Evolutionary conservation across 53 echinoderm and acorn worm species (phyloP).

Genomic region (Echinarachnius parma): DNA sequence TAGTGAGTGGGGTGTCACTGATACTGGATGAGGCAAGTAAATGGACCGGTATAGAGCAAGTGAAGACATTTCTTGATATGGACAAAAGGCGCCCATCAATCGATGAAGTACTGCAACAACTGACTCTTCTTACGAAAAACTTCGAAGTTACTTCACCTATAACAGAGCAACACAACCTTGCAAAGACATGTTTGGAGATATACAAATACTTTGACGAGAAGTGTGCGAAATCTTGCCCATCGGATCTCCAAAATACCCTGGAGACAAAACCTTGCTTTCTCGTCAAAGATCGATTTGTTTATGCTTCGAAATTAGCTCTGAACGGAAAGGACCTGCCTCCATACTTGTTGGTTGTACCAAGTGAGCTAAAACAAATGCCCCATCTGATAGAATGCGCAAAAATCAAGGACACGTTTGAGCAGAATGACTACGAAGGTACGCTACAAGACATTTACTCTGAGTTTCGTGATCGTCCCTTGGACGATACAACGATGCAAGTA

Average conservation of each 20-base stretch:
- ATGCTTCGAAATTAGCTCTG: conserved; percentile 10
- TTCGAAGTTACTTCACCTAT: neutral
- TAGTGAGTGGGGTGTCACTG: conserved; percentile 22
- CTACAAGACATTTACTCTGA: neutral
- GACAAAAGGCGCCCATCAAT: conserved; percentile 13
- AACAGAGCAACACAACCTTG: neutral
- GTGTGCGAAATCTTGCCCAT: neutral
- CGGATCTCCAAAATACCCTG: neutral
- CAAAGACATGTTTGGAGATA: neutral
- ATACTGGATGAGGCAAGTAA: conserved; percentile 12
- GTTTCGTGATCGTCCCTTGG: neutral
- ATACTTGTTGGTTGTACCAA: conserved; percentile 14
- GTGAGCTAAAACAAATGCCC: neutral
- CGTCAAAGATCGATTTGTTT: conserved; percentile 17
- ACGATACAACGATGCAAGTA: neutral
- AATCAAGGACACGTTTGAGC: conserved; percentile 9
- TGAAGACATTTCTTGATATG: conserved; percentile 30
- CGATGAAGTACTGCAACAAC: conserved; percentile 29
- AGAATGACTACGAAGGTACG: conserved; percentile 2
- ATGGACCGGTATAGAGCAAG: neutral
- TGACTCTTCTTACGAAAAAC: conserved; percentile 1
- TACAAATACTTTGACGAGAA: neutral
- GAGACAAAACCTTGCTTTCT: conserved; percentile 25
- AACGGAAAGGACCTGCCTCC: conserved; percentile 7
- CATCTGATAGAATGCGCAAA: conserved; percentile 7